phyloP scores from a whole-genome alignment of 2,888 invertebrate genomes.

The Synanthedon andrenaeformis region DNA sequence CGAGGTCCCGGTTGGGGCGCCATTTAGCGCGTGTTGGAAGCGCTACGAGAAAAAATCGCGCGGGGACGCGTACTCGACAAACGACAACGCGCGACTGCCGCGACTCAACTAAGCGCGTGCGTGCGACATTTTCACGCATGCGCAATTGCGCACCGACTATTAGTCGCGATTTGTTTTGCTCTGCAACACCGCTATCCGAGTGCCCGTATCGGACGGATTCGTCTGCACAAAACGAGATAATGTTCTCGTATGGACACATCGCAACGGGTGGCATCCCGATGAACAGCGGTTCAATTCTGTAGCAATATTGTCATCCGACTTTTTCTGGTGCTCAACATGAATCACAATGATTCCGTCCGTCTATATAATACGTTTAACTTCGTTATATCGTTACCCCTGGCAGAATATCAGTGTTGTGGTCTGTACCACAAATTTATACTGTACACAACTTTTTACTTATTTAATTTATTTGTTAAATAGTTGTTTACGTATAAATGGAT shows the following conservation, averaged over 20 bases:
- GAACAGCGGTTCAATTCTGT: slow-evolving; percentile 28
- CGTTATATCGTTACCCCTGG: too few relatives aligned
- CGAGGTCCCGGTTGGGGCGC: slow-evolving; percentile 56
- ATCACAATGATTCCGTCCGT: slow-evolving; percentile 20
- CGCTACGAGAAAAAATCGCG: slow-evolving; percentile 23
- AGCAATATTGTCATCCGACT: slow-evolving; percentile 33
- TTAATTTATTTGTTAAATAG: background rate
- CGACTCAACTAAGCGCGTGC: slow-evolving; percentile 28
- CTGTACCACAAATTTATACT: background rate
- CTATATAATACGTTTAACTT: too few relatives aligned
- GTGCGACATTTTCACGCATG: slow-evolving; percentile 42
- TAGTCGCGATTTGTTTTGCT: slow-evolving; percentile 52
- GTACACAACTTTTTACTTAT: background rate
- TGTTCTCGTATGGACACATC: slow-evolving; percentile 42
- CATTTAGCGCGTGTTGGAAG: slow-evolving; percentile 55
- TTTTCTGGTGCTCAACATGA: slow-evolving; percentile 32
- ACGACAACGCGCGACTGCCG: slow-evolving; percentile 55
- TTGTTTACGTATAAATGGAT: background rate
- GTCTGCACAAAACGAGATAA: slow-evolving; percentile 56
- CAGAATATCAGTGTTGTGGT: too few relatives aligned
- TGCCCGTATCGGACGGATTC: slow-evolving; percentile 14
- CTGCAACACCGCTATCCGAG: slow-evolving; percentile 19
- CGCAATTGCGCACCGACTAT: slow-evolving; percentile 39
- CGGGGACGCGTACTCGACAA: slow-evolving; percentile 34
- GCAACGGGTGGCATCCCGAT: slow-evolving; percentile 42